These are phyloP conservation scores for Aleadryas rufinucha DNA, from an alignment of 2,113 vertebrate species.

Conservation along the genomic window DNA sequence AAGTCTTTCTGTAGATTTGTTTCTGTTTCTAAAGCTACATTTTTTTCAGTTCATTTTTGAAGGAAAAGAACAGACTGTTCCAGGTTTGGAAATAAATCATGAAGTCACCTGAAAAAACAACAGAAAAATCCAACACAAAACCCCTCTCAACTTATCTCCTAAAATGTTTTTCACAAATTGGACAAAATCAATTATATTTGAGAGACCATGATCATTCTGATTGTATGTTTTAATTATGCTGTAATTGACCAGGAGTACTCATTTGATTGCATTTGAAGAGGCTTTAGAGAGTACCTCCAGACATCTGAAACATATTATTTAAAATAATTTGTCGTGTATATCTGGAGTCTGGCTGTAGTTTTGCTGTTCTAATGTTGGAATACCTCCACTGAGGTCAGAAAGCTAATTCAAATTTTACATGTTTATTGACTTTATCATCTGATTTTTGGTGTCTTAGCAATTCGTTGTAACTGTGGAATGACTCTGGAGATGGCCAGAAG, in stretches of 20 bases:
- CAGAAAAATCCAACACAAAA: background rate
- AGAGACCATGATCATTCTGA: background rate
- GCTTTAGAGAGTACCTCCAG: background rate
- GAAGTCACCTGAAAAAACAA: constrained; percentile 29
- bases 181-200: background rate
- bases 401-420: background rate
- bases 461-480: background rate
- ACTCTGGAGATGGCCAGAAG: background rate
- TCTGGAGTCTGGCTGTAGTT: background rate
- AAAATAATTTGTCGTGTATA: background rate
- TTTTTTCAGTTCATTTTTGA: constrained; percentile 18
- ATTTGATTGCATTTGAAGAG: background rate
- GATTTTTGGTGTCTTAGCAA: background rate
- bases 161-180: background rate
- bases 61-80: background rate
- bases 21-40: background rate
- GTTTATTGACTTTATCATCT: background rate
- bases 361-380: background rate
- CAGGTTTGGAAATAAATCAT: constrained; percentile 21
- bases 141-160: background rate
- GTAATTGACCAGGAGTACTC: background rate
- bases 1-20: background rate
- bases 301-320: background rate
- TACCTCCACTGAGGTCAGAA: background rate
- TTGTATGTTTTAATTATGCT: background rate